These are phyloP conservation scores for Dendroctonus valens DNA, from an alignment of 1,140 invertebrate genomes.

Conservation along the genomic window DNA sequence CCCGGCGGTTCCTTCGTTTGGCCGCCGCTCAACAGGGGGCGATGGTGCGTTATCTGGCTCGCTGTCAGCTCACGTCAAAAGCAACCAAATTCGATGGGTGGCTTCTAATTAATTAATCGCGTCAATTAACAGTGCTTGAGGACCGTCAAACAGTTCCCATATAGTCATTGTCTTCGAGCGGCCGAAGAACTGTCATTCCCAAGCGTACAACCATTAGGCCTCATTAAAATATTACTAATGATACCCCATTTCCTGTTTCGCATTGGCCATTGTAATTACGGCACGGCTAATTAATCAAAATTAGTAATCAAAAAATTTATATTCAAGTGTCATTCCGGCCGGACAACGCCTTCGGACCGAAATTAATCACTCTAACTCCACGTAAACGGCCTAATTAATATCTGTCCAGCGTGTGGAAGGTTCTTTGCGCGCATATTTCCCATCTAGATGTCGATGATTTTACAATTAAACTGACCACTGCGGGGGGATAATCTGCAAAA, in stretches of 20 bases:
- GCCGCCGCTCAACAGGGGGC: too few relatives aligned
- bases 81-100: too few relatives aligned
- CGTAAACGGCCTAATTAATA: constrained; percentile 27
- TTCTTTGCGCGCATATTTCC: too few relatives aligned
- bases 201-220: constrained; percentile 12
- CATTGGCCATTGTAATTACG: constrained; percentile 17
- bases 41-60: too few relatives aligned
- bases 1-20: too few relatives aligned
- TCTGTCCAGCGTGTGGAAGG: constrained; percentile 15
- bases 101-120: too few relatives aligned
- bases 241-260: constrained; percentile 13
- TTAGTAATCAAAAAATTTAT: constrained; percentile 19
- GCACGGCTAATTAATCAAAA: constrained; percentile 19
- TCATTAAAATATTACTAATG: constrained; percentile 12
- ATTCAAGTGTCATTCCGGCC: constrained; percentile 25
- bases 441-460: too few relatives aligned
- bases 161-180: constrained; percentile 1
- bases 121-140: too few relatives aligned
- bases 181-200: constrained; percentile 3
- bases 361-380: constrained; percentile 23
- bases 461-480: too few relatives aligned
- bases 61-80: too few relatives aligned
- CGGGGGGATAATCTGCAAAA: too few relatives aligned
- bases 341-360: constrained; percentile 19
- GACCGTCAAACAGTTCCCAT: not conserved